A percentile compares a stretch with the other conserved stretches of the same genome.
phyloP scores from a whole-genome alignment of 2,888 invertebrate species.

The Buathra laborator region DNA sequence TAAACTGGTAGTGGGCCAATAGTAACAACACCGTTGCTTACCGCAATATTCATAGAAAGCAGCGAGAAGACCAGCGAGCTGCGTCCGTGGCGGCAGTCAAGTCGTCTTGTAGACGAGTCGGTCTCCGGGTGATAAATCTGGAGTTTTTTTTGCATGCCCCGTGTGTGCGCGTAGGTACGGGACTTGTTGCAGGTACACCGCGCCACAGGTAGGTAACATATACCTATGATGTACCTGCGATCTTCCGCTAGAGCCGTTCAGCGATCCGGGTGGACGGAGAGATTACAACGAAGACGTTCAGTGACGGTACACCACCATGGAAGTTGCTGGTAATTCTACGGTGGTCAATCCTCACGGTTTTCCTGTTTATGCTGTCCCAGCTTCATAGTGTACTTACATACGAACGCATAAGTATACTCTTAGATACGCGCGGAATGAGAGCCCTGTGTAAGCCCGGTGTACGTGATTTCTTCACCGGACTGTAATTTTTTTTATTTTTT shows the following conservation, averaged over 20 bases:
- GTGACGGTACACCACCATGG: slow-evolving; percentile 23
- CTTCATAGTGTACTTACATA: slow-evolving; percentile 29
- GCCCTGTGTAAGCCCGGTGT: slow-evolving; percentile 23
- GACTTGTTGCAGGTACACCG: slow-evolving; percentile 40
- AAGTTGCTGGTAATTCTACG: slow-evolving; percentile 38
- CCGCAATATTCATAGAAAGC: slow-evolving; percentile 25
- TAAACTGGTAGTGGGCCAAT: slow-evolving; percentile 28
- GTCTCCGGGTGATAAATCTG: slow-evolving; percentile 59
- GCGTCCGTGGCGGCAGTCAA: slow-evolving; percentile 21
- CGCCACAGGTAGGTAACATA: background rate
- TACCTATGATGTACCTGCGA: slow-evolving; percentile 24
- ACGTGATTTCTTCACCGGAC: slow-evolving; percentile 13
- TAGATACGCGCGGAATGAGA: slow-evolving; percentile 20
- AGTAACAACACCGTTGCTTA: background rate
- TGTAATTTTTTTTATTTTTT: slow-evolving; percentile 13
- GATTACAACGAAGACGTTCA: slow-evolving; percentile 17
- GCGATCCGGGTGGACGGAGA: slow-evolving; percentile 8
- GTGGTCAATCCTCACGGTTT: slow-evolving; percentile 41
- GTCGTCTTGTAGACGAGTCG: slow-evolving; percentile 25
- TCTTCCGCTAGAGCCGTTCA: slow-evolving; percentile 14
- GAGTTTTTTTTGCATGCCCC: slow-evolving; percentile 25
- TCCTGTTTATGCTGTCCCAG: slow-evolving; percentile 12
- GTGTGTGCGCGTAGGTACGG: slow-evolving; percentile 35
- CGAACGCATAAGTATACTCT: slow-evolving; percentile 34
- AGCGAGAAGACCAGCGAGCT: background rate